phyloP scores from a whole-genome alignment of 2,797 vertebrate genomes.

The Acipenser ruthenus region DNA sequence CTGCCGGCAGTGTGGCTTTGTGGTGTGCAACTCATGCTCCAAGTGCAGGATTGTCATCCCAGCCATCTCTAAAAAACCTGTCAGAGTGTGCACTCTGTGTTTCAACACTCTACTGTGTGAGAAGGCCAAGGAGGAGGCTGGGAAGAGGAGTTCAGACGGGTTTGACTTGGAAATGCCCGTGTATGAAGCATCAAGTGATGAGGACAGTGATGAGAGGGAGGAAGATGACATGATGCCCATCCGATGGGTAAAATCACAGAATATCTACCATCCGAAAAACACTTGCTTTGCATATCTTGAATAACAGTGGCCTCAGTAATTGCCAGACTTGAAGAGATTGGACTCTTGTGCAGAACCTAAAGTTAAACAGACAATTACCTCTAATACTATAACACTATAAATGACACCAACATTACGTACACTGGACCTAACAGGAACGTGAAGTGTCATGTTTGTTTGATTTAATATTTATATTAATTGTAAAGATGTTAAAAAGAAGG shows the following conservation, averaged over 20 bases:
- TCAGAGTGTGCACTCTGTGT: slow-evolving; percentile 71
- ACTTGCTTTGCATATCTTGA: background rate
- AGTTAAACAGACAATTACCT: too few species aligned
- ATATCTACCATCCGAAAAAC: background rate
- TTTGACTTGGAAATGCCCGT: slow-evolving; percentile 5
- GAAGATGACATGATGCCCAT: slow-evolving; percentile 12
- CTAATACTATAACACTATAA: too few species aligned
- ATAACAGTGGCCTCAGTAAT: too few species aligned
- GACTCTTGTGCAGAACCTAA: too few species aligned
- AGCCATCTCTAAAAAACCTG: slow-evolving; percentile 60
- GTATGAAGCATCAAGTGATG: slow-evolving; percentile 50
- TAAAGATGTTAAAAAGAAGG: too few species aligned
- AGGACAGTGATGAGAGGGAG: slow-evolving; percentile 45
- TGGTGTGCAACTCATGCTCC: slow-evolving; percentile 80
- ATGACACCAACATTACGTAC: too few species aligned
- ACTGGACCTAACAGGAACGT: too few species aligned
- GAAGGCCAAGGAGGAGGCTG: slow-evolving; percentile 26
- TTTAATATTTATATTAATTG: too few species aligned
- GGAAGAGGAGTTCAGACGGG: slow-evolving; percentile 11
- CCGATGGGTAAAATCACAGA: slow-evolving; percentile 21
- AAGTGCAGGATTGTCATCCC: slow-evolving; percentile 59
- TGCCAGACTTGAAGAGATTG: too few species aligned
- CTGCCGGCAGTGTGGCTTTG: slow-evolving; percentile 81
- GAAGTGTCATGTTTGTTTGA: too few species aligned
- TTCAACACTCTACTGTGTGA: slow-evolving; percentile 43